These are phyloP conservation scores for Psilopsiagon aurifrons DNA, from an alignment of 2,113 vertebrate genomes.

Conservation along the genomic window DNA sequence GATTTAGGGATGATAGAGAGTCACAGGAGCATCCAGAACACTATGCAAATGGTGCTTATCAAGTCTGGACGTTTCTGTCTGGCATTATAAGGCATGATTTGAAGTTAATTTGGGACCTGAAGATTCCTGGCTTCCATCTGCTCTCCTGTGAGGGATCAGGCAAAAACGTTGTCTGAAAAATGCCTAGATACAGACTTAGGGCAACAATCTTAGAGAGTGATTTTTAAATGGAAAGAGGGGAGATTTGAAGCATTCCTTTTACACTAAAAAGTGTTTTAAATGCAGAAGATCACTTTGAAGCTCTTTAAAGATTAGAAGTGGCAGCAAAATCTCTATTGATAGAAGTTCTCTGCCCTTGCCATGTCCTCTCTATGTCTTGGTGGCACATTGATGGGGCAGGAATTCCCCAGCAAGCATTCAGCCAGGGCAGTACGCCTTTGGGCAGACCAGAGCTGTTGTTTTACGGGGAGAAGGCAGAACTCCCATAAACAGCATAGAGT, in stretches of 20 bases:
- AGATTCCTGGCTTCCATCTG: neutral
- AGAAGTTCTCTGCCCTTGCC: neutral
- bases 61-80: neutral
- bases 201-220: neutral
- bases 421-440: rapidly evolving
- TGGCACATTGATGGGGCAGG: neutral
- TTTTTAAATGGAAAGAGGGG: too few relatives aligned
- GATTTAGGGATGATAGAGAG: neutral
- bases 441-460: neutral
- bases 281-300: neutral
- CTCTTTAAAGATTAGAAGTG: neutral
- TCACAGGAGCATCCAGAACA: neutral
- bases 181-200: neutral
- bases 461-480: neutral
- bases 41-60: neutral
- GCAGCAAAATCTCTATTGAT: neutral
- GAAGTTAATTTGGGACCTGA: neutral
- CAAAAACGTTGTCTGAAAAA: neutral
- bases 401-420: neutral
- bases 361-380: neutral
- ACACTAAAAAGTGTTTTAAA: neutral
- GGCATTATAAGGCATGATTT: neutral
- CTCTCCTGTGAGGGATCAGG: neutral
- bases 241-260: neutral
- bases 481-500: neutral